These are phyloP conservation scores for Philypnodon macrostomus DNA, from an alignment of 2,797 vertebrate species.

Conservation along the genomic window DNA sequence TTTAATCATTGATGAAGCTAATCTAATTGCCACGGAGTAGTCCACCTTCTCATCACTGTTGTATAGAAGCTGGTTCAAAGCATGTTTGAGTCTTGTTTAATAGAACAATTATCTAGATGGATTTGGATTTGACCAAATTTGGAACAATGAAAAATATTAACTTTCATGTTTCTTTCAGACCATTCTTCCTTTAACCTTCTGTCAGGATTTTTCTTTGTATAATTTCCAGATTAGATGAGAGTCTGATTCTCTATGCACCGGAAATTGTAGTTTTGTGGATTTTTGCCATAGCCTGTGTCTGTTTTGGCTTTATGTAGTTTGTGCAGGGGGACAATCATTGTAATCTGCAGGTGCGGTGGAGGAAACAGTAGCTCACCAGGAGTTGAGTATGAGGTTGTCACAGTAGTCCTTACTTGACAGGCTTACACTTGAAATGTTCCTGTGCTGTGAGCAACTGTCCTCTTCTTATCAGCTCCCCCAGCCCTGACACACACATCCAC, in stretches of 20 bases:
- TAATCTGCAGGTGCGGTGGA: conserved; percentile 65
- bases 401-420: conserved; percentile 69
- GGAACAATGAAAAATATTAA: neutral
- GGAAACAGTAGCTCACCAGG: conserved; percentile 68
- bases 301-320: conserved; percentile 34
- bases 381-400: conserved; percentile 73
- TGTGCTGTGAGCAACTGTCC: conserved; percentile 66
- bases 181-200: too few species aligned
- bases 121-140: neutral
- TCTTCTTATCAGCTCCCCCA: conserved; percentile 61
- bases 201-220: neutral
- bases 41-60: neutral
- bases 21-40: neutral
- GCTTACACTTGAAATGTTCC: conserved; percentile 72
- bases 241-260: too few species aligned
- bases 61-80: neutral
- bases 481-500: conserved; percentile 43
- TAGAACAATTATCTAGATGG: neutral
- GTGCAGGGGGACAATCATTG: conserved; percentile 64
- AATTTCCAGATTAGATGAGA: neutral
- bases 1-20: neutral
- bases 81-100: neutral
- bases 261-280: conserved; percentile 22
- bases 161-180: too few species aligned
- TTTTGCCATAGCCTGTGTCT: conserved; percentile 23